Evolutionary conservation across 2,888 invertebrate genomes (phyloP), one percentile per base, ranked within the genome.

Genomic region (Nycteola revayana): DNA sequence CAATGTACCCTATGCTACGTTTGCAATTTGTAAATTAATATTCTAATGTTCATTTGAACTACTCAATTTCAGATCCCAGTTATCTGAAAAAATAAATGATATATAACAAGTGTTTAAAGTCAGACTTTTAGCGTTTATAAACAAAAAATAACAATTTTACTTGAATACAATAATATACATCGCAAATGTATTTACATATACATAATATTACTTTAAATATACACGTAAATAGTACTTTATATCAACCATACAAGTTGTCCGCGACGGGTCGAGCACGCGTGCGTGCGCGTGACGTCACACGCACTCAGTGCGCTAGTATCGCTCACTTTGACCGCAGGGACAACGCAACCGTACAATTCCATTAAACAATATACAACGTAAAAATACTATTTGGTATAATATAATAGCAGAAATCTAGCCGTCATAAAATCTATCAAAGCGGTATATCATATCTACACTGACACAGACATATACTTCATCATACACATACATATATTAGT

Each of bases 351-450:
- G 72, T 76, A 81, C 77, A 79, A 78, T 82, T 76, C 68, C 62
- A 74, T 75, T 78, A 77, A 85, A 81, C 74, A 81, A 82, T 81
- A 85, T 79, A 85, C 76, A 87, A 84, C 82, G 77, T 87, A 87
- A 87, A 86, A 87, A 88, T 87, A 88, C 87, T 87, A 87, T 88
- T 88, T 88, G 88, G 88, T 87, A 86, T 80, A 82, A 75, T 74
- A 85, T 85, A 14, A 84, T 82, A 85, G 85, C 84, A 80, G 82
- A 82, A 74, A 78, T 80, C 84, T 84, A 87, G 84, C 83, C 76
- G 76, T 82, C 86, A 76, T 81, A 82, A 77, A 82, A 75, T 70
- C 82, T 84, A 85, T 82, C 79, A 75, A 85, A 85, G 82, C 84
- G 62, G 69, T 78, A 69, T 77, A 62, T 66, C 30, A 68, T 61